Evolutionary conservation across 2,888 invertebrate species (phyloP), one percentile per base, ranked within the genome.

Genomic region (Piscicola geometra): DNA sequence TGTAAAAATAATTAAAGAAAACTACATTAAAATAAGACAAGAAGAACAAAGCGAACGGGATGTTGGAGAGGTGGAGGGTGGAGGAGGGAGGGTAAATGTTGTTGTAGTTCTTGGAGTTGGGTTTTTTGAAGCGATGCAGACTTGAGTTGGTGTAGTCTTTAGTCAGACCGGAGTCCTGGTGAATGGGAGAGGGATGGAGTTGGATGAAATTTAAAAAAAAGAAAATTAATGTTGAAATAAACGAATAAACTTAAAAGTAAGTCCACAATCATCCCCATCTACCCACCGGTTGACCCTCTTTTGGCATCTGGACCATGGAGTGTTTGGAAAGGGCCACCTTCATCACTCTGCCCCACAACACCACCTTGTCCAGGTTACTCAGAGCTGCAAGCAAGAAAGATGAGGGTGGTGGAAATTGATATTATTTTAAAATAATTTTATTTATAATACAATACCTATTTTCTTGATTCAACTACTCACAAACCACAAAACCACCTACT

Each of bases 71-170:
- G 89, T 99, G 99, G 85, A 99, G 89, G 81, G 98, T 99, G 81
- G 94, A 91, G 85, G 96, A 96, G 82, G 99, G 99, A 83, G 99
- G 96, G 89, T 97, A 99, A 85, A 99, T 99, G 87, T 99, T 99
- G 89, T 97, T 94, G 87, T 98, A 99, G 88, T 99, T 99, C 89
- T 99, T 99, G 84, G 96, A 96, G 84, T 98, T 98, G n/a, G 98
- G 98, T 87, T 99, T 98, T 89, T 99, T 99, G 90, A 99, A 99
- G 78, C 99, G 90, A 86, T 99, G 99, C 83, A 99, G 90, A 9
- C 88, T 85, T 86, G 97, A 97, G 87, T 93, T 94, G 79, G 93
- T 93, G 87, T 94, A 99, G 88, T 99, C 98, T 89, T 98, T 95
- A 84, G 99, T 99, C 80, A 99, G 90, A 73, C 98, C 98, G 78